Evolutionary conservation across 1,140 invertebrate species (phyloP).

Genomic region (Plodia interpunctella): DNA sequence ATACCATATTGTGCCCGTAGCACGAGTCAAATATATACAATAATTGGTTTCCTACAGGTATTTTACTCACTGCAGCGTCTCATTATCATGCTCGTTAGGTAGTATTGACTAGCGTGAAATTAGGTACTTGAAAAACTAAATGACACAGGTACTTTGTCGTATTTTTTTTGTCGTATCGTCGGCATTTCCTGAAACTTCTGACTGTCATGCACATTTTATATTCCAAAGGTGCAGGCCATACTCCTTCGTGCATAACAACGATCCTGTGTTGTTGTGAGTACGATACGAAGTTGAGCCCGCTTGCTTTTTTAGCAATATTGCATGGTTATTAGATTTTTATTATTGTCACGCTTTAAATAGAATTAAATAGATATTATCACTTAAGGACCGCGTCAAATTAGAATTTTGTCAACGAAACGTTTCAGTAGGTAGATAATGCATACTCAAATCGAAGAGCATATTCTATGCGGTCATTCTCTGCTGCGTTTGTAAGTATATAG

Average conservation of each 20-base stretch:
- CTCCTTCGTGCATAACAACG: conserved; percentile 71
- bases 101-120: background rate
- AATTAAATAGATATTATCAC: background rate
- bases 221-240: conserved; percentile 58
- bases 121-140: background rate
- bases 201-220: background rate
- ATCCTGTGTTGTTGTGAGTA: conserved; percentile 62
- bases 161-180: background rate
- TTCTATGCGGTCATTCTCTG: no score
- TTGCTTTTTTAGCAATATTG: background rate
- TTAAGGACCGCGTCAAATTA: no score
- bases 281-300: conserved; percentile 25
- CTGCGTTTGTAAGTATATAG: no score
- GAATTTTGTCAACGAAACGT: no score
- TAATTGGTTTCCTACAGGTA: no score
- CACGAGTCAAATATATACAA: no score
- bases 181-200: background rate
- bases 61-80: no score
- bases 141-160: no score
- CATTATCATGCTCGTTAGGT: no score
- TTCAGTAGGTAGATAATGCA: no score
- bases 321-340: conserved; percentile 3
- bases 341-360: background rate
- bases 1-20: no score
- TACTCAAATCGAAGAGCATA: no score